A percentile compares a stretch with the other conserved stretches of the same genome.
Conservation (phyloP, 2,888 invertebrate species). For the Argyra leucocephala region DNA sequence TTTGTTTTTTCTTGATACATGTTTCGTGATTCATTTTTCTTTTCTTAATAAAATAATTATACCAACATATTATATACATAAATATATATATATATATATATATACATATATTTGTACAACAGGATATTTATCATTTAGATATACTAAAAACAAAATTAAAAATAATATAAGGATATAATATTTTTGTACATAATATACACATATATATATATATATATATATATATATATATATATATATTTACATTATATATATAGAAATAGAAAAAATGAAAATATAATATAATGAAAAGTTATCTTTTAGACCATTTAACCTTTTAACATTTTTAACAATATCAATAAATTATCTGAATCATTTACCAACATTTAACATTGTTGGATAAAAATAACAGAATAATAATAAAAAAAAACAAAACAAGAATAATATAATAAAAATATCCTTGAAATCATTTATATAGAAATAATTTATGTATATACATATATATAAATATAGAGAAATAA, state of each 20-base stretch:
- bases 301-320: slow-evolving; percentile 6
- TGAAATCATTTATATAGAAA: neutral
- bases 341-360: slow-evolving; percentile 3
- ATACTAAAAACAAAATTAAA: neutral
- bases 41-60: no score
- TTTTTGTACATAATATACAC: neutral
- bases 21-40: no score
- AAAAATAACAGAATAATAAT: neutral
- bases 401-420: neutral
- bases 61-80: no score
- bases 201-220: neutral
- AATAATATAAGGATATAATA: neutral
- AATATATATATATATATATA: no score
- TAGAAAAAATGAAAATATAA: neutral
- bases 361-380: neutral
- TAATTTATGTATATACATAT: no score
- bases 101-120: no score
- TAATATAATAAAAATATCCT: neutral
- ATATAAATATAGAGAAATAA: no score
- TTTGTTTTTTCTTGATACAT: no score
- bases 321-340: slow-evolving; percentile 3
- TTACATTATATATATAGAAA: no score
- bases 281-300: slow-evolving; percentile 4
- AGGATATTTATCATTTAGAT: no score
- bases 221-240: neutral